A percentile compares a stretch with the other conserved stretches of the same genome.
Conservation (phyloP, 1,140 invertebrate species). For the Drosophila trapezifrons region DNA sequence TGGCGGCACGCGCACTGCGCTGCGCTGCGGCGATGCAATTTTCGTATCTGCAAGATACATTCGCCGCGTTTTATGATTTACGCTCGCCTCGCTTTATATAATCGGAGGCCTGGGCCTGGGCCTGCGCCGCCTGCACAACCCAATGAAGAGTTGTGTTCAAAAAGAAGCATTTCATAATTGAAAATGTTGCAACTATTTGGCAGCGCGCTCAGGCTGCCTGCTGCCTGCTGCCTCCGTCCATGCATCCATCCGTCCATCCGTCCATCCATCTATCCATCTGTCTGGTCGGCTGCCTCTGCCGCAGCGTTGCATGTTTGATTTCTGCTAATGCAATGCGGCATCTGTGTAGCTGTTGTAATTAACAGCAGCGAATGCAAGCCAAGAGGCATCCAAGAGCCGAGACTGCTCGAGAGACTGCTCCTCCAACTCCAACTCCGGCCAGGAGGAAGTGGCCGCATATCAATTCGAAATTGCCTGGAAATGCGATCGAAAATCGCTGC, state of each 20-base stretch:
- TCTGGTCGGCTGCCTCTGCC: conserved; percentile 39
- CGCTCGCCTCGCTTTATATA: conserved; percentile 59
- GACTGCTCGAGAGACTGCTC: background rate
- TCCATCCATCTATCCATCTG: conserved; percentile 38
- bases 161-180: conserved; percentile 76
- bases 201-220: conserved; percentile 39
- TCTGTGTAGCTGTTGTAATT: conserved; percentile 55
- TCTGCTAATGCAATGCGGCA: conserved; percentile 73
- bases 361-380: conserved; percentile 19
- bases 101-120: conserved; percentile 23
- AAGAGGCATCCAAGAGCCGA: conserved; percentile 10
- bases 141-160: conserved; percentile 34
- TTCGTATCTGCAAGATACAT: conserved; percentile 62
- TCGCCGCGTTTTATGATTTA: conserved; percentile 59
- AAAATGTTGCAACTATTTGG: conserved; percentile 78
- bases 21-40: conserved; percentile 63
- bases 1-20: conserved; percentile 60
- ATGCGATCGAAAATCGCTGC: conserved; percentile 44
- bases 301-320: conserved; percentile 71
- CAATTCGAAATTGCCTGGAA: conserved; percentile 42
- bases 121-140: conserved; percentile 34
- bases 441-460: conserved; percentile 47
- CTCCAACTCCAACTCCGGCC: background rate
- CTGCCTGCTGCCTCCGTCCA: background rate
- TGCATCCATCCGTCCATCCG: conserved; percentile 35